A percentile compares a stretch with the other conserved stretches of the same genome.
These are phyloP conservation scores for Pimephales promelas DNA, from an alignment of 2,113 vertebrate genomes.

Conservation along the genomic window DNA sequence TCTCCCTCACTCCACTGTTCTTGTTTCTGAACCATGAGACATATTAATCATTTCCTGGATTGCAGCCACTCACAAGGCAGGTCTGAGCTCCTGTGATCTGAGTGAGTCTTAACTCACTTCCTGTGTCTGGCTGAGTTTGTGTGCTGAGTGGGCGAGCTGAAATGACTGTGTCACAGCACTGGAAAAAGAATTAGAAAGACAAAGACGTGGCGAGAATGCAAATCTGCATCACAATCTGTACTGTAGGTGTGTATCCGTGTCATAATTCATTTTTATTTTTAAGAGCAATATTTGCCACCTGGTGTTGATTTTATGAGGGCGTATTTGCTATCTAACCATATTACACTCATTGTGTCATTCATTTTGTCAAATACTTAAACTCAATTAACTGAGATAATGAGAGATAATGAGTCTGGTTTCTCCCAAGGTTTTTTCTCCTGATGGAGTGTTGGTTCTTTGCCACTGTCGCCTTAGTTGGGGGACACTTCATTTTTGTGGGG, in stretches of 20 bases:
- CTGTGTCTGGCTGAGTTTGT: slow-evolving; percentile 55
- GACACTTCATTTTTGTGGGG: too few species aligned
- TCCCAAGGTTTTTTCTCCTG: too few species aligned
- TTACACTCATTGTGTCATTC: too few species aligned
- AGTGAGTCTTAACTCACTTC: slow-evolving; percentile 67
- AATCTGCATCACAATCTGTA: background rate
- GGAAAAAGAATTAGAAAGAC: slow-evolving; percentile 18
- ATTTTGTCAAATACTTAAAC: background rate
- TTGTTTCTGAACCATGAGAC: slow-evolving; percentile 27
- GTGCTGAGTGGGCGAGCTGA: slow-evolving; percentile 55
- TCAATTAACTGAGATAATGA: background rate
- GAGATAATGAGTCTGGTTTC: too few species aligned
- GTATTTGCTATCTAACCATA: background rate
- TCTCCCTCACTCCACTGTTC: background rate
- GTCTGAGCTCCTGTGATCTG: slow-evolving; percentile 47
- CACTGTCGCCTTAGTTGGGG: too few species aligned
- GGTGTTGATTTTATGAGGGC: background rate
- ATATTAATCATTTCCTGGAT: slow-evolving; percentile 57
- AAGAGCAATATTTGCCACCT: background rate
- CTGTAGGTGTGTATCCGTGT: background rate
- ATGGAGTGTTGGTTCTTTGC: too few species aligned
- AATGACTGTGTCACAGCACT: slow-evolving; percentile 34
- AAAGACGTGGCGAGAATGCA: background rate
- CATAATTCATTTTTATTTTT: background rate
- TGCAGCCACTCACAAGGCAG: slow-evolving; percentile 47